phyloP scores from a whole-genome alignment of 2,113 vertebrate species.

The Prietella phreatophila region DNA sequence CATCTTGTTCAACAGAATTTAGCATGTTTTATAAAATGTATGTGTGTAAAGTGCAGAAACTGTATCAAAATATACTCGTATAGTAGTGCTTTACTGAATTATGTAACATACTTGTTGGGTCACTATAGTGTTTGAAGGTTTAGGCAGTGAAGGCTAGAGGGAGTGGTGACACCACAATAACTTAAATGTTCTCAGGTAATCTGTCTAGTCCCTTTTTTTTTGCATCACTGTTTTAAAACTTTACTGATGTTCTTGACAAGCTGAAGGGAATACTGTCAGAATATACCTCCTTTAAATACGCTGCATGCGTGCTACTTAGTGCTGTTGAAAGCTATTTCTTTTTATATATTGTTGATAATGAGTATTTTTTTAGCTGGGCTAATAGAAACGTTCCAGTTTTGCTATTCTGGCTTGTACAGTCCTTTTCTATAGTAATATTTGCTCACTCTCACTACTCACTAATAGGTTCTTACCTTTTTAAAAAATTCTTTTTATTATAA shows the following conservation, averaged over 20 bases:
- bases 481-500: not conserved
- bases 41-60: constrained; percentile 8
- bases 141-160: not conserved
- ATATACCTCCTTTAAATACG: constrained; percentile 14
- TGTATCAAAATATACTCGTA: not conserved
- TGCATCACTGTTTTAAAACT: constrained; percentile 22
- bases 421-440: not conserved
- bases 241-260: constrained; percentile 18
- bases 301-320: constrained; percentile 4
- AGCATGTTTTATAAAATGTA: constrained; percentile 22
- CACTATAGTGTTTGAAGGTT: not conserved
- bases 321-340: not conserved
- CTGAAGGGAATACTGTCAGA: constrained; percentile 10
- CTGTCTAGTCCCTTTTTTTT: not conserved
- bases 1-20: not conserved
- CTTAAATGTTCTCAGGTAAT: constrained; percentile 47
- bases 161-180: not conserved
- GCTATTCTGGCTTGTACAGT: not conserved
- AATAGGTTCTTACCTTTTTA: not conserved
- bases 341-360: not conserved
- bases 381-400: not conserved
- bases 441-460: not conserved
- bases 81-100: not conserved
- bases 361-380: not conserved
- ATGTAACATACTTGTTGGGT: not conserved